Evolutionary conservation across 2,797 vertebrate species (phyloP).

Genomic region (Darevskia mixta): DNA sequence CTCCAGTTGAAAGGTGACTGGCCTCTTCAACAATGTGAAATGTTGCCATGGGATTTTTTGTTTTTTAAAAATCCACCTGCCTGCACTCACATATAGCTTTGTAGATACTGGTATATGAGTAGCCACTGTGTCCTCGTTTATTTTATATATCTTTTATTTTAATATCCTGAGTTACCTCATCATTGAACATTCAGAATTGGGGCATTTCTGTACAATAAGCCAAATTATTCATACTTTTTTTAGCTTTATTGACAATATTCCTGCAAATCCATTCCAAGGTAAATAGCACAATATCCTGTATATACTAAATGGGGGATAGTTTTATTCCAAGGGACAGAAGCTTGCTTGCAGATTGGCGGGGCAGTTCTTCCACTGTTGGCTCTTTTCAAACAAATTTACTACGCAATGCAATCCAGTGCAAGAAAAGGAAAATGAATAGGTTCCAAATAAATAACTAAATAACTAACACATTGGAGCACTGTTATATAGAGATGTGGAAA

Average conservation of each 20-base stretch:
- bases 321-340: background rate
- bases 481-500: background rate
- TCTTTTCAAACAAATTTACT: background rate
- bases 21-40: background rate
- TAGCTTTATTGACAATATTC: background rate
- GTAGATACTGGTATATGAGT: background rate
- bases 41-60: background rate
- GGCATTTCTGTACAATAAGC: background rate
- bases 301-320: background rate
- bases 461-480: background rate
- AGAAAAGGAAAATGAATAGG: background rate
- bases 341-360: background rate
- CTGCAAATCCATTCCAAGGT: background rate
- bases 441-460: background rate
- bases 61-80: background rate
- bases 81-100: background rate
- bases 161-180: background rate
- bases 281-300: background rate
- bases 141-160: background rate
- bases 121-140: background rate
- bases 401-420: background rate
- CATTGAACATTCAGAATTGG: background rate
- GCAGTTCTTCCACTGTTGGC: background rate
- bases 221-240: background rate
- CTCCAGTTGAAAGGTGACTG: background rate